phyloP scores from a whole-genome alignment of 2,113 vertebrate species.

The Psettodes erumei region DNA sequence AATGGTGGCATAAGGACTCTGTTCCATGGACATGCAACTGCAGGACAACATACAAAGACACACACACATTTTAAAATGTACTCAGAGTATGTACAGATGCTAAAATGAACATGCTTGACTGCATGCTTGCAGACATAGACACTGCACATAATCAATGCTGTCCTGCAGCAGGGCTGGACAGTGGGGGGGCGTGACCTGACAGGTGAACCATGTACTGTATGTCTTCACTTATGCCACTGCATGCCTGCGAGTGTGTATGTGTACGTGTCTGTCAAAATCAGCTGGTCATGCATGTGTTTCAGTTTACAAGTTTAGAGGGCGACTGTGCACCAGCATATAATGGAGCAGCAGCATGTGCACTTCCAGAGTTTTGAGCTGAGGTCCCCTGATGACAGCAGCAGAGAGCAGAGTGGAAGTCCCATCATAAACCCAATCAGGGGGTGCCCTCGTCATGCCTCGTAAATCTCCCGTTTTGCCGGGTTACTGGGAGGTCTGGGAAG shows the following conservation, averaged over 20 bases:
- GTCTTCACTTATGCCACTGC: constrained; percentile 69
- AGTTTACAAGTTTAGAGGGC: constrained; percentile 61
- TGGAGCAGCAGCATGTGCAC: constrained; percentile 28
- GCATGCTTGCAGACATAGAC: constrained; percentile 68
- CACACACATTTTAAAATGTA: constrained; percentile 36
- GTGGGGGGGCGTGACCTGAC: constrained; percentile 76
- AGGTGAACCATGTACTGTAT: constrained; percentile 77
- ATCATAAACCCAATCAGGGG: constrained; percentile 85
- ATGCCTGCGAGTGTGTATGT: constrained; percentile 56
- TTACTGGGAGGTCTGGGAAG: constrained; percentile 85
- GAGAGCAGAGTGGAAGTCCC: constrained; percentile 79
- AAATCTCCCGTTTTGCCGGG: constrained; percentile 80
- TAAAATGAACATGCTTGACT: constrained; percentile 64
- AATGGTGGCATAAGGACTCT: constrained; percentile 45
- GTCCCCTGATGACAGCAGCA: constrained; percentile 66
- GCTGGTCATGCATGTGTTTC: constrained; percentile 71
- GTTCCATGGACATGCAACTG: constrained; percentile 1
- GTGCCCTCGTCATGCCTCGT: constrained; percentile 72
- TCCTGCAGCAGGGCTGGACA: constrained; percentile 75
- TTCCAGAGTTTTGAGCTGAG: constrained; percentile 60
- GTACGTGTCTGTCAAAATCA: constrained; percentile 69
- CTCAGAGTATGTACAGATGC: constrained; percentile 35
- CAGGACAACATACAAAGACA: constrained; percentile 9
- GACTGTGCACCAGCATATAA: constrained; percentile 11
- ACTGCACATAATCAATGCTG: constrained; percentile 80